A percentile compares a stretch with the other conserved stretches of the same genome.
Evolutionary conservation across 2,888 invertebrate genomes (phyloP).

Genomic region (Apamea crenata): DNA sequence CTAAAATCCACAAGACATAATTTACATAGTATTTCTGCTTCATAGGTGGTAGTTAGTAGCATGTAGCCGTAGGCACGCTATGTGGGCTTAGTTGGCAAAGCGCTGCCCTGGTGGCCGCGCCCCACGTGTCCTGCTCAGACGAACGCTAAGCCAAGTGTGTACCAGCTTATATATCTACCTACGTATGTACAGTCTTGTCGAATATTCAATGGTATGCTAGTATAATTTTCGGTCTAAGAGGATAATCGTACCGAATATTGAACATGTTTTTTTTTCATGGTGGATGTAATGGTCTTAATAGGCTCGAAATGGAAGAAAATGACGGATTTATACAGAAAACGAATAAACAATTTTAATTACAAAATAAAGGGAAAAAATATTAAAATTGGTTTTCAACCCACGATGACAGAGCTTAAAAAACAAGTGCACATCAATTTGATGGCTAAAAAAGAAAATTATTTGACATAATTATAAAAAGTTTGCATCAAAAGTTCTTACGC

Average conservation of each 20-base stretch:
- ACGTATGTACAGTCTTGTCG: constrained; percentile 5
- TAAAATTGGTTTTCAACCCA: no score
- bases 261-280: background rate
- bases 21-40: background rate
- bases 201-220: constrained; percentile 16
- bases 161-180: constrained; percentile 4
- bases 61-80: constrained; percentile 19
- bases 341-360: no score
- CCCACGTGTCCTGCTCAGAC: constrained; percentile 50
- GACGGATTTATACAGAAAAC: no score
- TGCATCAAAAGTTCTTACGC: no score
- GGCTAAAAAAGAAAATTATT: no score
- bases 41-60: background rate
- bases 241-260: background rate
- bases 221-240: background rate
- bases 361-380: no score
- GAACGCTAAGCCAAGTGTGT: constrained; percentile 51
- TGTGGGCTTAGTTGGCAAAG: constrained; percentile 59
- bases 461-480: no score
- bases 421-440: no score
- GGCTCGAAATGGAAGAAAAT: no score
- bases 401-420: no score
- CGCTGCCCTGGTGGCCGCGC: constrained; percentile 66
- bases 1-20: constrained; percentile 1
- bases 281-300: no score